Evolutionary conservation across 2,113 vertebrate species (phyloP).

Genomic region (Amblyopsis rosae): DNA sequence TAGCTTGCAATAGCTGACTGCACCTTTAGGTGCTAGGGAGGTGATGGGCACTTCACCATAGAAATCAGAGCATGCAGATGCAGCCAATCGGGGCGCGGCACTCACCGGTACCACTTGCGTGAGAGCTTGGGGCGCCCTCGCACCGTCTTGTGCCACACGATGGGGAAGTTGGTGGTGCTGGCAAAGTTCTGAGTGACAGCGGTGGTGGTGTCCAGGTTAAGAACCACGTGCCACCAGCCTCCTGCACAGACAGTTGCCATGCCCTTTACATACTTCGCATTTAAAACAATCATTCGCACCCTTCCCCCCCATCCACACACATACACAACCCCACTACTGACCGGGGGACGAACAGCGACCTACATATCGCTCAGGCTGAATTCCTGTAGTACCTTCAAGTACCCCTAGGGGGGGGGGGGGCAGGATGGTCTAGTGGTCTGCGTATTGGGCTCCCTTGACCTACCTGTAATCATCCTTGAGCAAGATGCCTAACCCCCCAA

Average conservation of each 20-base stretch:
- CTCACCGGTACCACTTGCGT: conserved; percentile 98
- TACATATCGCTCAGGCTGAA: too few species aligned
- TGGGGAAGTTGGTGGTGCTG: conserved; percentile 96
- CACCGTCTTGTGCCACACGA: conserved; percentile 99
- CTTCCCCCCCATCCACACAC: background rate
- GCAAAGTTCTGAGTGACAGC: conserved; percentile 98
- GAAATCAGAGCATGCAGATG: background rate
- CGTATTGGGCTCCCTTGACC: too few species aligned
- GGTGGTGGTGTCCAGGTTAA: conserved; percentile 94
- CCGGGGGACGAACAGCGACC: too few species aligned
- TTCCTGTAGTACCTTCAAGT: too few species aligned
- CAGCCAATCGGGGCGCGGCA: background rate
- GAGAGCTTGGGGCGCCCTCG: conserved; percentile 95
- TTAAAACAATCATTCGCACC: too few species aligned
- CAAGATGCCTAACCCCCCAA: too few species aligned
- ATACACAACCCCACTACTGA: background rate
- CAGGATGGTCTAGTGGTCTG: too few species aligned
- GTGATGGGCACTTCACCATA: background rate
- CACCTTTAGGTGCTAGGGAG: background rate
- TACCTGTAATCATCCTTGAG: too few species aligned
- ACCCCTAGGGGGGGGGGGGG: too few species aligned
- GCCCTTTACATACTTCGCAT: background rate
- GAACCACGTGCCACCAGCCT: conserved; percentile 98
- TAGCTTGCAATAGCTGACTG: too few species aligned
- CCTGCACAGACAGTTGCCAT: conserved; percentile 72